Base-by-base conservation (phyloP, 2,888 invertebrate genomes). In the Shargacucullia verbasci region DNA sequence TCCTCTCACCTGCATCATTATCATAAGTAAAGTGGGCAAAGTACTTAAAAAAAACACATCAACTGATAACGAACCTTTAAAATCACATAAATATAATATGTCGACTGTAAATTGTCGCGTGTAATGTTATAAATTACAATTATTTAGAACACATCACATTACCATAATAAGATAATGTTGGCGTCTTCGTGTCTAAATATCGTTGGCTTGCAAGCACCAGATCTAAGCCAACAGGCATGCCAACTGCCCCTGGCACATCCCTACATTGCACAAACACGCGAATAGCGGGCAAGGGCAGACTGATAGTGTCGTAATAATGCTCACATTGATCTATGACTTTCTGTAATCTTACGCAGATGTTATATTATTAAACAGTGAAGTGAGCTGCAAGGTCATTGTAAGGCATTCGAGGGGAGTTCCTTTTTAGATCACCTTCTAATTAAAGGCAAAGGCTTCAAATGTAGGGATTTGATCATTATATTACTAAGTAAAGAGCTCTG, bases 181-280 rank as follows among this genome's bases (percentile, higher is more conserved):
- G 91, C 90, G 90, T 85, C 91, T 85, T 81, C 81, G 70, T 79
- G 91, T 91, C 90, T 89, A 86, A 90, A 89, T 88, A 89, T 84
- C 84, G 87, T 90, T 92, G 92, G 90, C 90, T 79, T 74, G 76
- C 73, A 73, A 69, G 70, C 63, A 44, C 68, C 69, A 60, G 74
- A 70, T 69, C 73, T 74, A 72, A 80, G 90, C 91, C 91, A 91
- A 88, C 49, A 71, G 61, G 67, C 70, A 79, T 87, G 91, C 91
- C 91, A 92, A 88, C 70, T 79, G 80, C 82, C 81, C 73, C 88
- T 91, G 91, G 89, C 91, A 90, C 84, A 80, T 74, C 84, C 83
- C 82, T 84, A 76, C 73, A 79, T 86, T 85, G 83, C 86, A 82
- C 82, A 85, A 85, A 85, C 75, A 77, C 76, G 48, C 75, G 78